A percentile compares a stretch with the other conserved stretches of the same genome.
Evolutionary conservation across 2,888 invertebrate species (phyloP).

Genomic region (Entomobrya proxima): DNA sequence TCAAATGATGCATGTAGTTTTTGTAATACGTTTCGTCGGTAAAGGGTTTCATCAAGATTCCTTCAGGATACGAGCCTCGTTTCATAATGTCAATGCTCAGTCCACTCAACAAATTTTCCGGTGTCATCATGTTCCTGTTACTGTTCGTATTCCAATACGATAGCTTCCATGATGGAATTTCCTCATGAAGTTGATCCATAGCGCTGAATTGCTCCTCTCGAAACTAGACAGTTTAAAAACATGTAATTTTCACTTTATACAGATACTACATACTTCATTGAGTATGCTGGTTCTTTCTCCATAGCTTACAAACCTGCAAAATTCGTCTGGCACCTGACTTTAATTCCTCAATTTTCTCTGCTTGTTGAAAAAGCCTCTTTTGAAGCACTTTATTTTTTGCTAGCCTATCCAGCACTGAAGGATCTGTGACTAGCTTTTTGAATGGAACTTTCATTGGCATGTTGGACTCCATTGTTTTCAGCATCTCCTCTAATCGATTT

Average conservation of each 20-base stretch:
- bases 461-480: conserved; percentile 68
- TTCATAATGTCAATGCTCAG: conserved; percentile 42
- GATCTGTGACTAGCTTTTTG: conserved; percentile 72
- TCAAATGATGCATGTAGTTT: conserved; percentile 69
- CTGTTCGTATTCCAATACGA: conserved; percentile 60
- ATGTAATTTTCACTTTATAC: background rate
- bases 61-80: background rate
- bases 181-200: conserved; percentile 23
- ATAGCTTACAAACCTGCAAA: conserved; percentile 58
- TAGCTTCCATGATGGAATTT: conserved; percentile 65
- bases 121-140: background rate
- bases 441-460: conserved; percentile 72
- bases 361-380: conserved; percentile 67
- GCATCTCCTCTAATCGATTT: conserved; percentile 63
- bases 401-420: conserved; percentile 73
- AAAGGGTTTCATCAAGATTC: background rate
- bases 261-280: background rate
- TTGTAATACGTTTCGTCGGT: conserved; percentile 66
- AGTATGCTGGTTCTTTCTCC: background rate
- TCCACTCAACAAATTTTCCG: conserved; percentile 46
- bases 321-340: conserved; percentile 67
- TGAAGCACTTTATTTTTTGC: conserved; percentile 72
- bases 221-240: conserved; percentile 7
- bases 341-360: conserved; percentile 69
- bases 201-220: conserved; percentile 64